These are phyloP conservation scores for Catajapyx aquilonaris DNA, from an alignment of 1,140 invertebrate species.

Conservation along the genomic window DNA sequence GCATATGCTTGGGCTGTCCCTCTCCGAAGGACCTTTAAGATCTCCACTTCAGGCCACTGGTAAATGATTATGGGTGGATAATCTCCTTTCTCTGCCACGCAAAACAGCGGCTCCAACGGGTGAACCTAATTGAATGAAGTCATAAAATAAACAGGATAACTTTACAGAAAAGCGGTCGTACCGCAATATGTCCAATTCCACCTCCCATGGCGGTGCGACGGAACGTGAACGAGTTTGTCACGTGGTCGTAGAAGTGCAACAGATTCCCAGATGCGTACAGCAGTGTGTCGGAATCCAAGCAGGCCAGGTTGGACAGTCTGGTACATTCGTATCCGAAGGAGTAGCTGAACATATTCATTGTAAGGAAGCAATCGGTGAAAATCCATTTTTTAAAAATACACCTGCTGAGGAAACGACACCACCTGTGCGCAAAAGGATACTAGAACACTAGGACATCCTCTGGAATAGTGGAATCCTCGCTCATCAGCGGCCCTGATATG, in stretches of 20 bases:
- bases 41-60: slow-evolving; percentile 51
- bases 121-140: slow-evolving; percentile 29
- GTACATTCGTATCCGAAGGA: slow-evolving; percentile 74
- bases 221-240: slow-evolving; percentile 38
- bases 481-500: too few relatives aligned
- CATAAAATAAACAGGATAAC: slow-evolving; percentile 6
- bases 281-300: slow-evolving; percentile 44
- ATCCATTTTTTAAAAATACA: neutral
- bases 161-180: slow-evolving; percentile 2
- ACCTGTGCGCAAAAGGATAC: too few relatives aligned
- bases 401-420: too few relatives aligned
- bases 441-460: too few relatives aligned
- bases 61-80: slow-evolving; percentile 58
- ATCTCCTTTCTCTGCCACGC: slow-evolving; percentile 47
- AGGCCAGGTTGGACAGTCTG: slow-evolving; percentile 53
- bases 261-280: slow-evolving; percentile 61
- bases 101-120: slow-evolving; percentile 40
- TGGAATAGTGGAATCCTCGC: too few relatives aligned
- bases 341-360: slow-evolving; percentile 26
- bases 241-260: slow-evolving; percentile 49
- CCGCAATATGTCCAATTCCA: slow-evolving; percentile 34
- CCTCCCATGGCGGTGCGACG: slow-evolving; percentile 44
- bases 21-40: slow-evolving; percentile 42
- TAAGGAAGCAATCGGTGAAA: neutral
- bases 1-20: slow-evolving; percentile 51